Percentiles rank a stretch among this genome's conserved stretches.
phyloP scores from a whole-genome alignment of 2,113 vertebrate species.

The Gasterosteus nipponicus region DNA sequence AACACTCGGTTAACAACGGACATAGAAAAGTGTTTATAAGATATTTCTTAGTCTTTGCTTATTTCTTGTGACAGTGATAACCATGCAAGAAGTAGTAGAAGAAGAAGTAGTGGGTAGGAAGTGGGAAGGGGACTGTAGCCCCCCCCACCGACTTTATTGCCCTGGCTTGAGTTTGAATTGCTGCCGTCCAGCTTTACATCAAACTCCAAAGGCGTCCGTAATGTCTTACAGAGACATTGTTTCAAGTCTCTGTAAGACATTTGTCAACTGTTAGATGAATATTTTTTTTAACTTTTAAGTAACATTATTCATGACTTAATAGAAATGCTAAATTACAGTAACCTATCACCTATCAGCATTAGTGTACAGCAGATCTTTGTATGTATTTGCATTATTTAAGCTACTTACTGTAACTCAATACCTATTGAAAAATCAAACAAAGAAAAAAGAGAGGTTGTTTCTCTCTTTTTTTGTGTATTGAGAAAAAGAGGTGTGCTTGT shows the following conservation, averaged over 20 bases:
- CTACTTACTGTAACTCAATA: conserved; percentile 17
- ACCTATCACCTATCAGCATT: background rate
- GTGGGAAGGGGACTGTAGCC: background rate
- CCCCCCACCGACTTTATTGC: background rate
- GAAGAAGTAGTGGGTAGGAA: background rate
- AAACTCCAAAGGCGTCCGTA: background rate
- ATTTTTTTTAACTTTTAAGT: conserved; percentile 1
- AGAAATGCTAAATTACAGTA: background rate
- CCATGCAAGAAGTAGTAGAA: background rate
- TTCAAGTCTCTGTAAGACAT: no score
- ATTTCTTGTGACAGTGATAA: background rate
- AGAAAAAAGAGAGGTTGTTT: conserved; percentile 47
- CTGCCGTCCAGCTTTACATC: background rate
- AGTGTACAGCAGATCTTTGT: conserved; percentile 10
- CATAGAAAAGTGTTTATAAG: background rate
- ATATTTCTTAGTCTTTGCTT: background rate
- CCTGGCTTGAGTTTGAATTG: background rate
- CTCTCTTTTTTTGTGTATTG: conserved; percentile 55
- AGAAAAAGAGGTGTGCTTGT: conserved; percentile 66
- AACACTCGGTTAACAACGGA: background rate
- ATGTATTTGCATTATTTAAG: conserved; percentile 32
- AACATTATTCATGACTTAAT: background rate
- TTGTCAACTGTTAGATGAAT: conserved; percentile 7
- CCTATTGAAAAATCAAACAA: conserved; percentile 45
- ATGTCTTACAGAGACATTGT: background rate